Base-by-base conservation (phyloP, 2,888 invertebrate genomes). In the Rhynchonema sp. region DNA sequence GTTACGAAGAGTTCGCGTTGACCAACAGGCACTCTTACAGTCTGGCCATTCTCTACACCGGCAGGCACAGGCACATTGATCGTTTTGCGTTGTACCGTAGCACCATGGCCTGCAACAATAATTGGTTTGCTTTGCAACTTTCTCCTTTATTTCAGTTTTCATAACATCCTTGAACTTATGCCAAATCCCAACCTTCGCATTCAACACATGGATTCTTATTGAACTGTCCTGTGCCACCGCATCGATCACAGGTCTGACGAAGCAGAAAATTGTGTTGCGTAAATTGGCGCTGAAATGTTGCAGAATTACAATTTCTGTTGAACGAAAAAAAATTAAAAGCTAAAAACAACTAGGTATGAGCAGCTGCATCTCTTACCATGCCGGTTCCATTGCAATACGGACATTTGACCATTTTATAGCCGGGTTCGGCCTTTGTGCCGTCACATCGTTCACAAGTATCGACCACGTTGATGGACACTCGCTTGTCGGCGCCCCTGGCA, bases 301-400 rank as follows among this genome's bases (percentile, higher is more conserved):
- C 6, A 38, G 38, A 38, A n/a, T n/a, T n/a, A n/a, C n/a, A n/a
- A n/a, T n/a, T n/a, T n/a, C n/a, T n/a, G n/a, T n/a, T n/a, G n/a
- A n/a, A n/a, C n/a, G n/a, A n/a, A n/a, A n/a, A n/a, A n/a, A n/a
- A n/a, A n/a, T n/a, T n/a, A n/a, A n/a, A n/a, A n/a, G 38, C 38
- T 17, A 38, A 17, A 6, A 38, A 13, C 9, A 17, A 38, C 6
- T 38, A 38, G 6, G 6, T 6, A 6, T 17, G 17, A 17, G 38
- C 38, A 38, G 17, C 17, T 38, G 17, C 6, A 38, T 6, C 23
- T 20, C 49, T n/a, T 6, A 49, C 88, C 84, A 91, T 89, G 60
- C 98, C 98, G 1, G 88, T 86, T 13, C 98, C 98, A 76, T 91
- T 88, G 74, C 98, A 99, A 71, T 85, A 85, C 1, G 83, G 83